Base-by-base conservation (phyloP, 2,797 vertebrate species). In the Gymnoscopelus braueri region DNA sequence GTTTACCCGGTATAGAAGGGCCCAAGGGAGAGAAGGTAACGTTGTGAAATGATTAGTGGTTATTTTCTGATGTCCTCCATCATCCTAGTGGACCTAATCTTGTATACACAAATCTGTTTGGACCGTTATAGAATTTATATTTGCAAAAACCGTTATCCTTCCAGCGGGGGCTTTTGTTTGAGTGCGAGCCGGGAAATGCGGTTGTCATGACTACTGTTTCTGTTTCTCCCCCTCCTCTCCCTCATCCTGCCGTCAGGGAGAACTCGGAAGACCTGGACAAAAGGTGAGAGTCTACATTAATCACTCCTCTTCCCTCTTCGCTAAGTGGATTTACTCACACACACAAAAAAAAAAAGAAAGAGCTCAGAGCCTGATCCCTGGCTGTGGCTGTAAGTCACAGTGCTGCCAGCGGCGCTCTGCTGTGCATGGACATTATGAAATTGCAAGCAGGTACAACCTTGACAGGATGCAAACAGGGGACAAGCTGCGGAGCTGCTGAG, bases 221-320 rank as follows among this genome's bases (percentile, higher is more conserved):
- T 44, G 39, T 44, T 44, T 44, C 69, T 77, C 74, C 92, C 71
- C 88, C 71, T 72, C 78, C 77, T 84, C 85, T 87, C 59, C 49
- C 59, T 65, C 48, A 77, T 84, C 78, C 75, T 81, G 92, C 92
- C 89, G 81, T 77, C 93, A 99, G 98, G 98, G 98, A 89, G 98
- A 99, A 93, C 95, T 99, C 79, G 98, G 98, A 93, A 95, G 96
- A 92, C 97, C 98, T 74, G 98, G 98, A 92, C 95, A 96, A 94
- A 99, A 98, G 97, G 98, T 99, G 95, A 89, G 94, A 81, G 79
- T 67, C 63, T 76, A 75, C 79, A 85, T 91, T 80, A 82, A 89
- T 92, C 86, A 87, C 68, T 81, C 60, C 35, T 60, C 84, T 74
- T 87, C 85, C 72, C 64, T 70, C 56, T 71, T 29, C 19, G 23